Percentiles rank a stretch among this genome's conserved stretches.
These are phyloP conservation scores for Cylloceria caligata DNA, from an alignment of 2,888 invertebrate species.

Conservation along the genomic window DNA sequence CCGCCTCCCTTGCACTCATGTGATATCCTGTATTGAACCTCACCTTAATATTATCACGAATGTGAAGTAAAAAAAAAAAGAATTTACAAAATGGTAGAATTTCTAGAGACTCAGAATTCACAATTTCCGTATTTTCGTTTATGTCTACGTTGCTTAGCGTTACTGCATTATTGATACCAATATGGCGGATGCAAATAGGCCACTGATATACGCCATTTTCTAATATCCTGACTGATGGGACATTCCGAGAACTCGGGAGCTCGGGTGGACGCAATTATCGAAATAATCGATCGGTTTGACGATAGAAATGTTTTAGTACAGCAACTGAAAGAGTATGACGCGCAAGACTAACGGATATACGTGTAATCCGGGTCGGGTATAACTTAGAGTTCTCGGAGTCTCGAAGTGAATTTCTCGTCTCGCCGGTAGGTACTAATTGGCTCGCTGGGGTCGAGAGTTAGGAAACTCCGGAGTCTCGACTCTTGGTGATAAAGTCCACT, in stretches of 20 bases:
- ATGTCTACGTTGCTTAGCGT: too few relatives aligned
- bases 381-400: conserved; percentile 4
- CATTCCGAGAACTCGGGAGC: not conserved
- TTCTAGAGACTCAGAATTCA: too few relatives aligned
- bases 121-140: too few relatives aligned
- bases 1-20: too few relatives aligned
- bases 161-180: not conserved
- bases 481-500: conserved; percentile 46
- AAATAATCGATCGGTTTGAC: conserved; percentile 30
- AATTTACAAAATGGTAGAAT: too few relatives aligned
- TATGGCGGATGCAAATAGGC: not conserved
- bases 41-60: too few relatives aligned
- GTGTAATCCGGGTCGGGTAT: conserved; percentile 1
- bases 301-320: conserved; percentile 24
- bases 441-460: conserved; percentile 39
- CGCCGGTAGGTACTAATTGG: conserved; percentile 42
- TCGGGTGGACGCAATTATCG: conserved; percentile 28
- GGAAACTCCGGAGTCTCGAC: conserved; percentile 29
- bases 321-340: too few relatives aligned
- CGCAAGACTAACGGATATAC: not conserved
- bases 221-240: conserved; percentile 21
- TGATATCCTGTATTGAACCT: too few relatives aligned
- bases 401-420: conserved; percentile 31
- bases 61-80: too few relatives aligned
- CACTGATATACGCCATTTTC: conserved; percentile 22